A percentile compares a stretch with the other conserved stretches of the same genome.
Evolutionary conservation across 2,888 invertebrate genomes (phyloP).

Genomic region (Hecatera dysodea): DNA sequence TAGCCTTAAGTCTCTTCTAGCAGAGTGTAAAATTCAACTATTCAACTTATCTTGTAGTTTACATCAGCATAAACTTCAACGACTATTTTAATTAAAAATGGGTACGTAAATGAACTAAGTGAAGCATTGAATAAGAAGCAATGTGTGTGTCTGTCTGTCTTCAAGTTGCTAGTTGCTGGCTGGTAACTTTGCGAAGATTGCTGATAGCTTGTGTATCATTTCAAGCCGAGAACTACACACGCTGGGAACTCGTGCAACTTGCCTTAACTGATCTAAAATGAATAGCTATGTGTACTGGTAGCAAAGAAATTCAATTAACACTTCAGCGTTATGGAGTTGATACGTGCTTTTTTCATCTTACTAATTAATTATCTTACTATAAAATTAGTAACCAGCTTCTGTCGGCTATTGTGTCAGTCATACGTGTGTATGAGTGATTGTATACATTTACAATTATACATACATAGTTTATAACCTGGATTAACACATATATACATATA

Average conservation of each 20-base stretch:
- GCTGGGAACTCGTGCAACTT: background rate
- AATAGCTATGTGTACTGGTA: background rate
- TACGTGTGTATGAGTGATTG: no score
- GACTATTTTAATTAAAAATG: background rate
- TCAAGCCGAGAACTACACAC: background rate
- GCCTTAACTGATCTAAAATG: conserved; percentile 1
- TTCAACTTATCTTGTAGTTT: background rate
- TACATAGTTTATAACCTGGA: no score
- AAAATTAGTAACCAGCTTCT: no score
- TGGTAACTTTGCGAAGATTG: conserved; percentile 2
- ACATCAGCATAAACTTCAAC: background rate
- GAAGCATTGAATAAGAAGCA: background rate
- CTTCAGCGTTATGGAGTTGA: background rate
- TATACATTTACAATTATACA: no score
- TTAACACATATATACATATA: no score
- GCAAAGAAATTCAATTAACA: background rate
- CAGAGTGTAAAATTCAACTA: background rate
- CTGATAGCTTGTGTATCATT: conserved; percentile 13
- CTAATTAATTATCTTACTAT: no score
- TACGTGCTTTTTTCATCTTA: no score
- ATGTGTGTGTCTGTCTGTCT: no score
- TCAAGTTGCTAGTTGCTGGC: background rate
- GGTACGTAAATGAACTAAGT: background rate
- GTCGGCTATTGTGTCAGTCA: no score
- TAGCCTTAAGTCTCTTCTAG: background rate